These are phyloP conservation scores for Pseudobourletiella spinata DNA, from an alignment of 1,140 invertebrate genomes.

Conservation along the genomic window DNA sequence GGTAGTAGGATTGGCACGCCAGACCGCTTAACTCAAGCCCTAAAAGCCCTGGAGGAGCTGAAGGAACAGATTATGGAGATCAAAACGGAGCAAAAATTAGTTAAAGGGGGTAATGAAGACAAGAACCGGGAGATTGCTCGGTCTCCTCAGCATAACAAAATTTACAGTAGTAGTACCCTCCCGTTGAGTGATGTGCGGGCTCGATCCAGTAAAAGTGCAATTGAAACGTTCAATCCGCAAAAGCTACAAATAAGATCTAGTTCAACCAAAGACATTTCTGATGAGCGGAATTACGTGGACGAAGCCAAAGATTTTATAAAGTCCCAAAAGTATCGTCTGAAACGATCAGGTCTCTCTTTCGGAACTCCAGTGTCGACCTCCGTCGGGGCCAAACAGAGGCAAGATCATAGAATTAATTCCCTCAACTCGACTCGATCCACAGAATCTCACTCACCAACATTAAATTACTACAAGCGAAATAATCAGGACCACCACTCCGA, in stretches of 20 bases:
- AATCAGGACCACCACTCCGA: conserved; percentile 17
- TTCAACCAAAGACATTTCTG: not conserved
- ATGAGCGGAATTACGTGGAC: conserved; percentile 6
- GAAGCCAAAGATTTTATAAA: conserved; percentile 29
- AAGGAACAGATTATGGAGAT: conserved; percentile 27
- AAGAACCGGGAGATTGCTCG: not conserved
- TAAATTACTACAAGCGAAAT: not conserved
- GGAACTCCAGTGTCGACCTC: conserved; percentile 2
- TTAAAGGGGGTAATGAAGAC: not conserved
- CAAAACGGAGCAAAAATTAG: not conserved
- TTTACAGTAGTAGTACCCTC: too few species aligned
- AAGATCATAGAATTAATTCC: not conserved
- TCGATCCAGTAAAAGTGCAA: not conserved
- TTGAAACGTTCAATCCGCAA: not conserved
- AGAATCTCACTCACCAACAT: not conserved
- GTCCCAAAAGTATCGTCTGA: conserved; percentile 19
- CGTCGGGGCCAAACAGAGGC: not conserved
- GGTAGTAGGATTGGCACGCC: too few species aligned
- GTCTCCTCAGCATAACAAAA: not conserved
- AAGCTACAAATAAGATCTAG: not conserved
- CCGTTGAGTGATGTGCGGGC: not conserved
- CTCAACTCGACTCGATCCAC: not conserved
- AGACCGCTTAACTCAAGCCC: conserved; percentile 16
- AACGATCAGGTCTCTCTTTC: not conserved
- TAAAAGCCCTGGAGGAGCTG: conserved; percentile 25